Conservation (phyloP, 1,140 invertebrate genomes). For the Maconellicoccus hirsutus region DNA sequence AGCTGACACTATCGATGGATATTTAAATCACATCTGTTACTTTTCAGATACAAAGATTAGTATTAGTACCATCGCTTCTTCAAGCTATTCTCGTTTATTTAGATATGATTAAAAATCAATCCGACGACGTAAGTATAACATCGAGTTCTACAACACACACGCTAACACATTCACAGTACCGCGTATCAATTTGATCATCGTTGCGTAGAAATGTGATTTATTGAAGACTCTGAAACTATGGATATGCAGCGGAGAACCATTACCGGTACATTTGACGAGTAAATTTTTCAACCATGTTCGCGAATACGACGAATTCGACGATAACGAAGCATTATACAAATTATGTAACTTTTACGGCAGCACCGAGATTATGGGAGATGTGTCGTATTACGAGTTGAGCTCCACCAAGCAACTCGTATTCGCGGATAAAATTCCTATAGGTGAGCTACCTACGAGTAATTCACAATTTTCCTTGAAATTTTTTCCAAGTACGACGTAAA, state of each 20-base stretch:
- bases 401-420: constrained; percentile 43
- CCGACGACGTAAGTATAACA: too few relatives aligned
- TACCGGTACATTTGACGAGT: constrained; percentile 50
- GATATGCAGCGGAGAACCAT: constrained; percentile 71
- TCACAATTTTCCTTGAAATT: too few relatives aligned
- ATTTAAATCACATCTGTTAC: background rate
- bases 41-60: constrained; percentile 51
- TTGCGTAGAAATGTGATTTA: background rate
- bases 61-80: constrained; percentile 70
- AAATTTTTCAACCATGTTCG: too few relatives aligned
- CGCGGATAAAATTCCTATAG: constrained; percentile 63
- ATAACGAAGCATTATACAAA: constrained; percentile 37
- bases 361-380: constrained; percentile 76
- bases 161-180: too few relatives aligned
- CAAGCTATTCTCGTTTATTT: constrained; percentile 62
- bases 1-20: too few relatives aligned
- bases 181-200: background rate
- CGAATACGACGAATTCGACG: constrained; percentile 45
- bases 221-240: constrained; percentile 54
- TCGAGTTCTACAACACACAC: too few relatives aligned
- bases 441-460: too few relatives aligned
- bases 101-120: constrained; percentile 29
- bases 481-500: too few relatives aligned
- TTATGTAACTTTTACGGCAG: constrained; percentile 82
- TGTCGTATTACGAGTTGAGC: constrained; percentile 50